A percentile compares a stretch with the other conserved stretches of the same genome.
phyloP scores from a whole-genome alignment of 2,113 vertebrate species.

The Acanthisitta chloris region DNA sequence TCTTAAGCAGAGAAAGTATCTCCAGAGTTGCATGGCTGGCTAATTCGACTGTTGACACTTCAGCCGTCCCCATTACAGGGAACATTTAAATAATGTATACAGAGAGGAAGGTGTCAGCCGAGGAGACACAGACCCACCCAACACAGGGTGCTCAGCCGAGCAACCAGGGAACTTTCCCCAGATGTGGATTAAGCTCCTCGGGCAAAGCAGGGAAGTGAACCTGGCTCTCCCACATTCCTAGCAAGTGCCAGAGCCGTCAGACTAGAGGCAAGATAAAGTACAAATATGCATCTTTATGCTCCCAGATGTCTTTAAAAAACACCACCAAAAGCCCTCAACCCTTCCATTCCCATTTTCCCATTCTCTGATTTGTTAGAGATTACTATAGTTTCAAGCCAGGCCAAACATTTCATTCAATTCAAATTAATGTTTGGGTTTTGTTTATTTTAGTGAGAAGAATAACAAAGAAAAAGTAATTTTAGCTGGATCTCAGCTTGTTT shows the following conservation, averaged over 20 bases:
- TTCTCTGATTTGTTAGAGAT: not conserved
- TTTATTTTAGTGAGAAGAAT: not conserved
- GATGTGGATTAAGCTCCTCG: slow-evolving; percentile 2
- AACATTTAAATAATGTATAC: slow-evolving; percentile 19
- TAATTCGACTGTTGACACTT: not conserved
- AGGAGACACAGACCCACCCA: not conserved
- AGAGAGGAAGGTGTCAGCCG: not conserved
- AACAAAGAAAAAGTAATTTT: not conserved
- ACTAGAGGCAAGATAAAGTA: not conserved
- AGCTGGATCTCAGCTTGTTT: not conserved
- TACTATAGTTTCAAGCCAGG: not conserved
- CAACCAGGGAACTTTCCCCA: not conserved
- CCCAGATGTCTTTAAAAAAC: not conserved
- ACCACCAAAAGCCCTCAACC: not conserved
- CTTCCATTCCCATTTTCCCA: not conserved
- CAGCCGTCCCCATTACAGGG: not conserved
- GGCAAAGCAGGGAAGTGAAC: slow-evolving; percentile 20
- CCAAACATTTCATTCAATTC: not conserved
- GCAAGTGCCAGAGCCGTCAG: not conserved
- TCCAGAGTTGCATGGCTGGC: not conserved
- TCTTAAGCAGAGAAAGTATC: not conserved
- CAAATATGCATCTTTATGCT: not conserved
- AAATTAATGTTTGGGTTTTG: not conserved
- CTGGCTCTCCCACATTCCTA: slow-evolving; percentile 56
- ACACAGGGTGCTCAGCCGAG: not conserved